Conservation (phyloP, 2,113 vertebrate species). For the Athene cunicularia region DNA sequence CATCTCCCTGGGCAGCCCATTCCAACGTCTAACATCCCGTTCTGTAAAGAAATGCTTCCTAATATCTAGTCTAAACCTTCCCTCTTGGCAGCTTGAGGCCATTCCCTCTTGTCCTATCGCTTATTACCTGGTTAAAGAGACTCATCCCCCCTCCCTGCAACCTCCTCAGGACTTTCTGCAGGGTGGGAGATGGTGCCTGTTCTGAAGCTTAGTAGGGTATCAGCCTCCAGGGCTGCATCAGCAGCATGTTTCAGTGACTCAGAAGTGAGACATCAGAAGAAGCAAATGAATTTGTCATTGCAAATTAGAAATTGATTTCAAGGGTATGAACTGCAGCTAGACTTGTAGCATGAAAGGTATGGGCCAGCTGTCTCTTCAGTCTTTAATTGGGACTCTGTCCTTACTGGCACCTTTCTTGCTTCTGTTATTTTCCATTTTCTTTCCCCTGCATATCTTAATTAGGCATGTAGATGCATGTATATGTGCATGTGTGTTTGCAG, state of each 20-base stretch:
- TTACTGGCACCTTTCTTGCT: background rate
- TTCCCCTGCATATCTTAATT: background rate
- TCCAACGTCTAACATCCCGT: too few species aligned
- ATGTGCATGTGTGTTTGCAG: background rate
- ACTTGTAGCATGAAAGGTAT: background rate
- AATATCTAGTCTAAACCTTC: too few species aligned
- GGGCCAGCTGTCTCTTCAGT: background rate
- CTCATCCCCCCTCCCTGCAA: too few species aligned
- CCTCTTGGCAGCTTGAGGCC: too few species aligned
- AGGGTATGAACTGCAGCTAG: background rate
- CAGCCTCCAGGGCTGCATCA: fast-evolving
- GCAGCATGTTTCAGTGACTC: background rate
- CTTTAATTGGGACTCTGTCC: background rate
- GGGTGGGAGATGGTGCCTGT: background rate
- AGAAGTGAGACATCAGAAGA: background rate
- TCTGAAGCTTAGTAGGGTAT: background rate
- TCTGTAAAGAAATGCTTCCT: too few species aligned
- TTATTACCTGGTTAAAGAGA: too few species aligned
- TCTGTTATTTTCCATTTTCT: background rate
- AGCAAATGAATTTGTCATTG: background rate
- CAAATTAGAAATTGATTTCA: background rate
- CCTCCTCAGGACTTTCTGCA: background rate
- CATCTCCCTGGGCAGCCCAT: too few species aligned
- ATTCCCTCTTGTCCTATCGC: too few species aligned
- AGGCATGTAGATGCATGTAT: background rate